Evolutionary conservation across 30 jellyfish, hydroid and myxozoan genomes (phyloP), one percentile per base, ranked within the genome.

Genomic region (Aurelia coerulea): DNA sequence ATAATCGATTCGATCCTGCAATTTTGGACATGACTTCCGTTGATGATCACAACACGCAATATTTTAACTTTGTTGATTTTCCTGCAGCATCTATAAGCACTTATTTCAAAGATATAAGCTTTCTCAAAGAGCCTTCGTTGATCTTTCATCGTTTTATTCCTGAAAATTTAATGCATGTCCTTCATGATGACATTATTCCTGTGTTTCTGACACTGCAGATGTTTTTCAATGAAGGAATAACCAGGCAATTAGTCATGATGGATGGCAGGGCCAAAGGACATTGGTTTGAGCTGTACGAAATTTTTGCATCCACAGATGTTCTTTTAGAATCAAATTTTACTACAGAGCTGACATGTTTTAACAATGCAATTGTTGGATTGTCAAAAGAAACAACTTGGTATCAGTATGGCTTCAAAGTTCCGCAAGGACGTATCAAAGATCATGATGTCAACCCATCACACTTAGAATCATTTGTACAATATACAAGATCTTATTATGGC

Each of bases 101-200:
- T 10, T 85, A 68, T 49, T 66, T 72, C 51, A 33, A 67, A 3
- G 68, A 81, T 11, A 51, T 79, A 0, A 50, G 63, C 19, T 62
- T 34, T 60, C 35, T 78, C 17, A 42, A 50, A 2, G 90, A 82
- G 12, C 76, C 71, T 10, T 42, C 91, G 5, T 18, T 88, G 31
- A 11, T 95, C 19, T 86, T 95, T 79, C 96, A 90, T 62, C 91
- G 99, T 42, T 95, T 95, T 60, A 95, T 90, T 65, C 98, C 99
- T 4, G 96, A 90, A 11, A 95, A 95, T 71, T 42, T 89, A n/a
- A 95, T 95, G 99, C 99, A 95, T 65, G 93, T 95, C 16, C 2
- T 95, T 37, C 99, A 95, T 74, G 99, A 95, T 73, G 99, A 95
- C 68, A 33, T 95, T 19, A 62, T 95, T 41, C 98, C 99, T 5